Evolutionary conservation across 1,140 invertebrate genomes (phyloP), one percentile per base, ranked within the genome.

Genomic region (Drosophila tani): DNA sequence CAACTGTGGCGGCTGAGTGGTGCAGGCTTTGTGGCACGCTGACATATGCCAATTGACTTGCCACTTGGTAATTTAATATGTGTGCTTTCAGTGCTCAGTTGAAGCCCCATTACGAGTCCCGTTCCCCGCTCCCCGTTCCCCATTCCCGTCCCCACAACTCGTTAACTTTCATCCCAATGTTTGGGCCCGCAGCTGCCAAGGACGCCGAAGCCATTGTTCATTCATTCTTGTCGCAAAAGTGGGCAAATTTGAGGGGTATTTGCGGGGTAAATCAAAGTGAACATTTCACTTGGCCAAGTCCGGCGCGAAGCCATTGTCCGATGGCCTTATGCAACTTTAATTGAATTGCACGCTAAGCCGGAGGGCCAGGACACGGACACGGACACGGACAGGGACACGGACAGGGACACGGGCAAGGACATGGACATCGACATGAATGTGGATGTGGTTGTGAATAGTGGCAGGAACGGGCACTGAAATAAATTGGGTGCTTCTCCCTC

Each of bases 241-340:
- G 51, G 64, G 46, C 45, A 35, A 46, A 58, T 69, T 24, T 46
- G 35, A 14, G 49, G 51, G 43, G 51, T 50, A 58, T 69, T 24
- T 46, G 35, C 9, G 49, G 51, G 43, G 51, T 50, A 73, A 73
- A 73, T 73, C 69, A 73, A 71, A 73, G 67, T 59, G 69, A 73
- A 60, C 69, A 73, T 73, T 73, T 73, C 69, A 60, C 27, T 70
- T 58, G 69, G 65, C 66, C 69, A 69, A 58, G 66, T 17, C 19
- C 51, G 45, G 69, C 69, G 53, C 75, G 56, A 59, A 68, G 56
- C 75, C 75, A 69, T 78, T 78, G 75, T 78, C 75, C 75, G 57
- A 70, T 76, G 75, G 80, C 77, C 84, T 88, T 88, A 87, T 87
- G 84, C 84, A 87, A 87, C 81, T 81, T 87, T 87, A 87, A 87